These are phyloP conservation scores for Drosophila birchii DNA, from an alignment of 2,888 invertebrate species.

Conservation along the genomic window DNA sequence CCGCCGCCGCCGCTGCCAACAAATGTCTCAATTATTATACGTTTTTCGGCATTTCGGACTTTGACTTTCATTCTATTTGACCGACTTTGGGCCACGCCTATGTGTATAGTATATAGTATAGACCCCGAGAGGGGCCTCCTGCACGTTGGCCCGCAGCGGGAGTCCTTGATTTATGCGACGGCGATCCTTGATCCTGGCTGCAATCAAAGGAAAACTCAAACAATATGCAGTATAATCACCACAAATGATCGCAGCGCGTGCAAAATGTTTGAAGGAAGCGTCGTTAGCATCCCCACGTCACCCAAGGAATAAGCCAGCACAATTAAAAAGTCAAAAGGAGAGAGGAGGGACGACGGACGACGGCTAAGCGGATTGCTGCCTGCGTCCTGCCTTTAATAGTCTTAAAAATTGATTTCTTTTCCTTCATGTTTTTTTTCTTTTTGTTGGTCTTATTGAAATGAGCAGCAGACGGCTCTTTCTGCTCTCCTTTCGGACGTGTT, in stretches of 20 bases:
- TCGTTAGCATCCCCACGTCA: slow-evolving; percentile 19
- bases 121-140: slow-evolving; percentile 50
- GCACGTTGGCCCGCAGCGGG: slow-evolving; percentile 75
- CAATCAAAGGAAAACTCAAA: slow-evolving; percentile 55
- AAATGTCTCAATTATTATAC: slow-evolving; percentile 50
- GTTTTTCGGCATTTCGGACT: slow-evolving; percentile 30
- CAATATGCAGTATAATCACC: slow-evolving; percentile 47
- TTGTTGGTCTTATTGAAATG: slow-evolving; percentile 72
- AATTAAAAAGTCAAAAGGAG: slow-evolving; percentile 32
- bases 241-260: slow-evolving; percentile 66
- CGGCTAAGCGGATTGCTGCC: slow-evolving; percentile 68
- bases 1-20: slow-evolving; percentile 29
- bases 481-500: slow-evolving; percentile 60
- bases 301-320: slow-evolving; percentile 26
- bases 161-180: slow-evolving; percentile 74
- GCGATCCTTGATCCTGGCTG: slow-evolving; percentile 73
- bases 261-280: slow-evolving; percentile 58
- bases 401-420: slow-evolving; percentile 57
- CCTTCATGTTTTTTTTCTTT: background rate
- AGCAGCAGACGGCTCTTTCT: slow-evolving; percentile 52
- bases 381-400: slow-evolving; percentile 60
- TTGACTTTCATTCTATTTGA: slow-evolving; percentile 29
- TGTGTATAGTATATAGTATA: no score
- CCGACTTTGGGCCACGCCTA: slow-evolving; percentile 49
- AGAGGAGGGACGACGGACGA: slow-evolving; percentile 5